A percentile compares a stretch with the other conserved stretches of the same genome.
phyloP scores from a whole-genome alignment of 2,113 vertebrate genomes.

The Tricholaema leucomelas region DNA sequence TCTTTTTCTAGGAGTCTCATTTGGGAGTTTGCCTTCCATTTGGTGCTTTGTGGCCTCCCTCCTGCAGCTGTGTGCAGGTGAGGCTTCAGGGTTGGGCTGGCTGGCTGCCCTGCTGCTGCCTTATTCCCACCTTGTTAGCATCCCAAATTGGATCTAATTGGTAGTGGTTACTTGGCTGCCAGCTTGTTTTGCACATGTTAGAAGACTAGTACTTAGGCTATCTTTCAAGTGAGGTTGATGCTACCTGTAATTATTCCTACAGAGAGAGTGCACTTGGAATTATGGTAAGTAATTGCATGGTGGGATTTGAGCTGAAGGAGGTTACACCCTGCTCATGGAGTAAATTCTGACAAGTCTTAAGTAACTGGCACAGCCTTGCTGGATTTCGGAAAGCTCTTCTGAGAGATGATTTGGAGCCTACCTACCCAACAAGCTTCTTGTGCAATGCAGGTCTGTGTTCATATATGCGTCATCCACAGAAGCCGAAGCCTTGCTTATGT shows the following conservation, averaged over 20 bases:
- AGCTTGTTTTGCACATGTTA: not conserved
- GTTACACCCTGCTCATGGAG: not conserved
- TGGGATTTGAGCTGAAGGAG: not conserved
- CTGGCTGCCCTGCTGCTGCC: not conserved
- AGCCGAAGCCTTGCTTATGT: not conserved
- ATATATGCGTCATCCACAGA: not conserved
- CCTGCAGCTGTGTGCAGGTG: accelerated
- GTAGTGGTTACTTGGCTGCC: not conserved
- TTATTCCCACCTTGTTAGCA: not conserved
- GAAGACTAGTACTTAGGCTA: not conserved
- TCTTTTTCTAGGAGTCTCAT: not conserved
- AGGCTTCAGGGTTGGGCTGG: not conserved
- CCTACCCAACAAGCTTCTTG: not conserved
- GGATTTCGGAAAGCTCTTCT: not conserved
- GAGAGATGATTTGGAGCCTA: not conserved
- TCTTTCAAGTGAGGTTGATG: not conserved
- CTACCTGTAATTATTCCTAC: not conserved
- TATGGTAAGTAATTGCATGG: not conserved
- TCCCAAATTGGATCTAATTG: not conserved
- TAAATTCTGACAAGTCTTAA: not conserved
- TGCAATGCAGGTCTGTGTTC: not conserved
- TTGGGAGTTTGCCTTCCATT: not conserved
- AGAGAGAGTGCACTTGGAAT: not conserved
- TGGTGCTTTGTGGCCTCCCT: not conserved
- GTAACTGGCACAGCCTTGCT: not conserved